phyloP scores from a whole-genome alignment of 2,888 invertebrate species.

The Aethes cnicana region DNA sequence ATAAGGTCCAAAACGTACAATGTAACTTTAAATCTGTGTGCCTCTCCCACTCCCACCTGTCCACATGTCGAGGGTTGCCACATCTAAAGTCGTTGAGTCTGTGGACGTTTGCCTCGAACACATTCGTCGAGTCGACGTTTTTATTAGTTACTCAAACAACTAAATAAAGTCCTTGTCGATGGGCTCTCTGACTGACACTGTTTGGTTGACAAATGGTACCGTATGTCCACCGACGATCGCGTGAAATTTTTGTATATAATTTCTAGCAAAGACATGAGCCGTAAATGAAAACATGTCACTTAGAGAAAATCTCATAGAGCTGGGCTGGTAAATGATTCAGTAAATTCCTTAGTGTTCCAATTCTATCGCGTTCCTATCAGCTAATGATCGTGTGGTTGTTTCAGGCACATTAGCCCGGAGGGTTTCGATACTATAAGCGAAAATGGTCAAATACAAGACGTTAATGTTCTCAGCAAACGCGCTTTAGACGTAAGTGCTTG shows the following conservation, averaged over 20 bases:
- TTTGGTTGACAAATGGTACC: slow-evolving; percentile 45
- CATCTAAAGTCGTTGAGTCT: no score
- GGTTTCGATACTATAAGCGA: slow-evolving; percentile 86
- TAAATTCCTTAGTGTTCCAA: slow-evolving; percentile 19
- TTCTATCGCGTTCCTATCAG: slow-evolving; percentile 28
- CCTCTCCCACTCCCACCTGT: no score
- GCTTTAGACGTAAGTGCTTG: slow-evolving; percentile 86
- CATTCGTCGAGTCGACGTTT: slow-evolving; percentile 34
- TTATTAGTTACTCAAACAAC: slow-evolving; percentile 34
- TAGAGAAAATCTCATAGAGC: slow-evolving; percentile 83
- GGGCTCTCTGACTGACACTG: slow-evolving; percentile 22
- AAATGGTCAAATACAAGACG: slow-evolving; percentile 84
- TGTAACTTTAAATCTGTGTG: no score
- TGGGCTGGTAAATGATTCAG: slow-evolving; percentile 84
- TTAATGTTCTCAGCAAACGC: slow-evolving; percentile 83
- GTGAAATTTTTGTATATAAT: slow-evolving; percentile 59
- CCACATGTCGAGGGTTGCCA: no score
- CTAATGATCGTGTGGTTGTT: slow-evolving; percentile 52
- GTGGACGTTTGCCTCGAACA: no score
- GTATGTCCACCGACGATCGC: slow-evolving; percentile 49
- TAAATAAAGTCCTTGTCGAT: slow-evolving; percentile 16
- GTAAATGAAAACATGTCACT: slow-evolving; percentile 81
- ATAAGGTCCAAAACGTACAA: no score
- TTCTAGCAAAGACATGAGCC: slow-evolving; percentile 62
- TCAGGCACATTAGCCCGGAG: slow-evolving; percentile 88